Evolutionary conservation across 2,888 invertebrate species (phyloP).

Genomic region (Atherix ibis): DNA sequence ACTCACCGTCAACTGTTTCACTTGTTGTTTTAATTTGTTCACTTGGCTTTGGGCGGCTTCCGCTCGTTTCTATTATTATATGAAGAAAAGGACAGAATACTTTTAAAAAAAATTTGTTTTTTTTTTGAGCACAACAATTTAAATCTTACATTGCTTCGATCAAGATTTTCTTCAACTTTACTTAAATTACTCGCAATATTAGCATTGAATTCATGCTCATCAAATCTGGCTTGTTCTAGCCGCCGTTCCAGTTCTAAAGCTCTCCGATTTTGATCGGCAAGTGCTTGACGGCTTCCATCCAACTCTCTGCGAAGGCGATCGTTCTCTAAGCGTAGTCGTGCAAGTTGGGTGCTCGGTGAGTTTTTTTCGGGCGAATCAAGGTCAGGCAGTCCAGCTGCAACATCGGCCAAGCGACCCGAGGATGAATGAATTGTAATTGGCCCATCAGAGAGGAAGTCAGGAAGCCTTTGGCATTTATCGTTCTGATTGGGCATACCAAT

Average conservation of each 20-base stretch:
- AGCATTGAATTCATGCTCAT: slow-evolving; percentile 38
- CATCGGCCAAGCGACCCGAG: slow-evolving; percentile 28
- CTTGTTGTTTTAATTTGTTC: slow-evolving; percentile 49
- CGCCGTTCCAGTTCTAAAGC: slow-evolving; percentile 39
- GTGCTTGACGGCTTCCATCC: slow-evolving; percentile 36
- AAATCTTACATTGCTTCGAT: slow-evolving; percentile 36
- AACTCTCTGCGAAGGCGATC: slow-evolving; percentile 39
- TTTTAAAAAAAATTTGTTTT: neutral
- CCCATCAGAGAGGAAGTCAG: slow-evolving; percentile 57
- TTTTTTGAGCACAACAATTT: neutral
- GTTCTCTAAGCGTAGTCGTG: slow-evolving; percentile 25
- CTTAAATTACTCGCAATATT: slow-evolving; percentile 40
- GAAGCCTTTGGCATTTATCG: slow-evolving; percentile 35
- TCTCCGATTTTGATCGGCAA: slow-evolving; percentile 37
- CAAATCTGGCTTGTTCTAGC: slow-evolving; percentile 35
- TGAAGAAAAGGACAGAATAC: slow-evolving; percentile 2
- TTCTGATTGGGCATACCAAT: slow-evolving; percentile 8
- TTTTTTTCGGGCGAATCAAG: slow-evolving; percentile 30
- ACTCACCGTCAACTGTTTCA: slow-evolving; percentile 50
- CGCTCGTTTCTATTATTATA: slow-evolving; percentile 40
- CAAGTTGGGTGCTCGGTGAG: slow-evolving; percentile 20
- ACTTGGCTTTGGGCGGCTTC: slow-evolving; percentile 45
- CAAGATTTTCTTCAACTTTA: slow-evolving; percentile 41
- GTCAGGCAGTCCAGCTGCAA: slow-evolving; percentile 27
- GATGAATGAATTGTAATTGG: slow-evolving; percentile 36